Evolutionary conservation across 2,113 vertebrate species (phyloP).

Genomic region (Chionomys nivalis): DNA sequence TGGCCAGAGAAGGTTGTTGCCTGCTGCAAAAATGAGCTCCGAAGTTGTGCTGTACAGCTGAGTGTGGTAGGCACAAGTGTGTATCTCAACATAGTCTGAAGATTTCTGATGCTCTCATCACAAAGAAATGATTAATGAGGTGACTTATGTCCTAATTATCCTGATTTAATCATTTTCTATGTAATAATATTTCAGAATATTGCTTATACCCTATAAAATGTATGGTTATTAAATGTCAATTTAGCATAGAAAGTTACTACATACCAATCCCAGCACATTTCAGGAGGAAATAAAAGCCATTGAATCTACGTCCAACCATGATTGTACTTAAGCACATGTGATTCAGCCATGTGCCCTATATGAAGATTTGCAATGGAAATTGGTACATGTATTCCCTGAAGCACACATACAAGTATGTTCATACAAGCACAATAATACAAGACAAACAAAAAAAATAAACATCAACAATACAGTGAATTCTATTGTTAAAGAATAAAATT

Average conservation of each 20-base stretch:
- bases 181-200: not conserved
- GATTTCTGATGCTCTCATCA: not conserved
- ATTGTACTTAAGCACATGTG: not conserved
- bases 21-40: not conserved
- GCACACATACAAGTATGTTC: not conserved
- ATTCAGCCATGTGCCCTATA: not conserved
- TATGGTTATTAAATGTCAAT: not conserved
- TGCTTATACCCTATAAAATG: not conserved
- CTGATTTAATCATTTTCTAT: not conserved
- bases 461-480: not conserved
- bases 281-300: not conserved
- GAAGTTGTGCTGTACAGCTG: not conserved
- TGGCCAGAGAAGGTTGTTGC: not conserved
- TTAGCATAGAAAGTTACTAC: not conserved
- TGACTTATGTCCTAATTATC: not conserved
- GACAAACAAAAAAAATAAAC: not conserved
- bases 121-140: not conserved
- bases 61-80: not conserved
- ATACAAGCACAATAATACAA: not conserved
- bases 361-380: not conserved
- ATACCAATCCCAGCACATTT: not conserved
- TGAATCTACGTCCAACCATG: not conserved
- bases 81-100: not conserved
- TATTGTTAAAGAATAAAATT: not conserved
- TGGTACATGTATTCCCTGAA: not conserved